phyloP scores from a whole-genome alignment of 2,888 invertebrate species.

The Epirrhoe alternata region DNA sequence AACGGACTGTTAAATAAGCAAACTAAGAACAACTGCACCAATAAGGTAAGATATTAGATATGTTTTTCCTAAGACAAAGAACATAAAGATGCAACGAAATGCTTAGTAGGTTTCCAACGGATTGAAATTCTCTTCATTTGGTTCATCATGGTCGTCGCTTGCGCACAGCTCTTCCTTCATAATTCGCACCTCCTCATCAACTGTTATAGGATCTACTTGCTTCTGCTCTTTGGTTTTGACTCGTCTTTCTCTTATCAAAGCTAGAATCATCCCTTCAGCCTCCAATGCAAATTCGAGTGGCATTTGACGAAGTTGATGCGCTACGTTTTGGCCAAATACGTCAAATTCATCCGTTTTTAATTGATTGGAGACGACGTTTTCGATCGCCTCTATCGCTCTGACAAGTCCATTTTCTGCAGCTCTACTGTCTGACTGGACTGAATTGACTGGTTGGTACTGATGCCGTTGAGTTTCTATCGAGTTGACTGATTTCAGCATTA shows the following conservation, averaged over 20 bases:
- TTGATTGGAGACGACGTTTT: background rate
- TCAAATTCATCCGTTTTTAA: constrained; percentile 15
- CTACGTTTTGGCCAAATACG: constrained; percentile 17
- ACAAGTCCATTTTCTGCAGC: background rate
- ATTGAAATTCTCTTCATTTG: background rate
- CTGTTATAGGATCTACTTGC: background rate
- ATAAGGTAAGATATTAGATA: background rate
- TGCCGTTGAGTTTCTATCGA: background rate
- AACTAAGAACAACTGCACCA: background rate
- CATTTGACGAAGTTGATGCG: constrained; percentile 12
- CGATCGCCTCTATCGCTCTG: background rate
- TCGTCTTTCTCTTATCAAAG: constrained; percentile 8
- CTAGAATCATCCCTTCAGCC: constrained; percentile 11
- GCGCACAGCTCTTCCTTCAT: background rate
- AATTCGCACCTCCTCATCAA: background rate
- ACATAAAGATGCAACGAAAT: background rate
- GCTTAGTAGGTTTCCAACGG: background rate
- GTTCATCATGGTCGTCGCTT: background rate
- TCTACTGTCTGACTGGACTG: background rate
- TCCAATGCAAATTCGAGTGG: constrained; percentile 11
- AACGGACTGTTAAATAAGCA: too few relatives aligned
- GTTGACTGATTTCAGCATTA: background rate
- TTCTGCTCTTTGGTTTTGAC: background rate
- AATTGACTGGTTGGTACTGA: background rate
- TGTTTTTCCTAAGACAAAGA: background rate